Evolutionary conservation across 2,888 invertebrate species (phyloP).

Genomic region (Agonopterix heracliana): DNA sequence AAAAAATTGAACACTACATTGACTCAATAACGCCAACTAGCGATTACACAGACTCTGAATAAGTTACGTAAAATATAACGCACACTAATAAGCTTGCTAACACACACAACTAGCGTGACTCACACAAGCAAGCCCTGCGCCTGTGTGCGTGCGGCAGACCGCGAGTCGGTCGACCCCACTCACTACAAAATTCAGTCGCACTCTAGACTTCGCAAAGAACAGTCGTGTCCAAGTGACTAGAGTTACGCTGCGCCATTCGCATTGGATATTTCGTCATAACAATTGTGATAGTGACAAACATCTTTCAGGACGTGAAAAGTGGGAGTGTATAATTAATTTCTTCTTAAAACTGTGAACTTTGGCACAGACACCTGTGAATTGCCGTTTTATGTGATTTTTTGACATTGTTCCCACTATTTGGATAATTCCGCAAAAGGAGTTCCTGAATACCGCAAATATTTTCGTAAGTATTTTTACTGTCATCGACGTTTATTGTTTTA

Average conservation of each 20-base stretch:
- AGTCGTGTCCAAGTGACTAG: constrained; percentile 51
- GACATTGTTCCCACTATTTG: constrained; percentile 65
- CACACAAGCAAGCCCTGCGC: constrained; percentile 31
- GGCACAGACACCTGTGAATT: constrained; percentile 42
- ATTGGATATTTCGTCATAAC: constrained; percentile 72
- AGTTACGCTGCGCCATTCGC: constrained; percentile 47
- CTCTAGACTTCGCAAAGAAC: constrained; percentile 50
- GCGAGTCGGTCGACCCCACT: constrained; percentile 68
- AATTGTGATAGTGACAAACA: constrained; percentile 68
- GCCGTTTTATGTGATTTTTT: constrained; percentile 57
- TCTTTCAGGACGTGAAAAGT: constrained; percentile 64
- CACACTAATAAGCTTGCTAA: constrained; percentile 19
- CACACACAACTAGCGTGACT: constrained; percentile 21
- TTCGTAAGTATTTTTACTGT: constrained; percentile 57
- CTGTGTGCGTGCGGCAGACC: constrained; percentile 56
- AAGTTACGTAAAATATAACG: constrained; percentile 65
- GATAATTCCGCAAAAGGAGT: constrained; percentile 70
- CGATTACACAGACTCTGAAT: constrained; percentile 57
- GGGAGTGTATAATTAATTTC: constrained; percentile 52
- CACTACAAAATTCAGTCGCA: constrained; percentile 70
- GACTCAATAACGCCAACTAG: constrained; percentile 58
- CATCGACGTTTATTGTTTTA: constrained; percentile 5
- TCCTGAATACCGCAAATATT: constrained; percentile 69
- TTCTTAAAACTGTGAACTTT: constrained; percentile 51
- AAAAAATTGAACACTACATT: constrained; percentile 66